Conservation (phyloP, 2,113 vertebrate genomes). For the Myotis yumanensis region DNA sequence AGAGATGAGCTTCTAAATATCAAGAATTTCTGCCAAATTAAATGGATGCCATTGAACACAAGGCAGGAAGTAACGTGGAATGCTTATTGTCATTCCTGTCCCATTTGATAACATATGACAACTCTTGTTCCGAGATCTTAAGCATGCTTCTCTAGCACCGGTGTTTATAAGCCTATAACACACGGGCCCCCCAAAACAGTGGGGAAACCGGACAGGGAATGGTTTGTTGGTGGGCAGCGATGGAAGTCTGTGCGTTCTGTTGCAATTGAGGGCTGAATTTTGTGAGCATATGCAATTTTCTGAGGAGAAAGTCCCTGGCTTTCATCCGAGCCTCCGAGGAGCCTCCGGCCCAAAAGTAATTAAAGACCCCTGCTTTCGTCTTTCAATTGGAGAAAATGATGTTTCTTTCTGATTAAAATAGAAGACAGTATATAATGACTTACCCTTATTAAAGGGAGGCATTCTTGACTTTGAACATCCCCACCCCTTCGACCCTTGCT, state of each 20-base stretch:
- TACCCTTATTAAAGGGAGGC: constrained; percentile 54
- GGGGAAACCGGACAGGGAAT: neutral
- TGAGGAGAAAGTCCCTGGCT: neutral
- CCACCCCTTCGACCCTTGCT: fast-evolving
- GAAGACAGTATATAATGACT: constrained; percentile 73
- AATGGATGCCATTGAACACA: neutral
- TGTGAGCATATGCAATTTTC: neutral
- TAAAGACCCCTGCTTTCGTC: constrained; percentile 31
- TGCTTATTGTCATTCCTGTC: neutral
- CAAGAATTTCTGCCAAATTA: neutral
- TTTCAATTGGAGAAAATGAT: constrained; percentile 58
- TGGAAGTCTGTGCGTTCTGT: no score
- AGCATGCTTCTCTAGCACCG: neutral
- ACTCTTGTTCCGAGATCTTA: neutral
- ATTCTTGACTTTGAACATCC: neutral
- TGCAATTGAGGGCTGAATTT: neutral
- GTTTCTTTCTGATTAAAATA: constrained; percentile 76
- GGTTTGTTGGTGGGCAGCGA: no score
- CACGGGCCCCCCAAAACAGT: fast-evolving
- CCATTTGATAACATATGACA: neutral
- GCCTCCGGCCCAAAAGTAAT: constrained; percentile 37
- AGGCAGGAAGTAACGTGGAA: neutral
- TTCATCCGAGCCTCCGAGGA: constrained; percentile 32
- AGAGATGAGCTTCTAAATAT: neutral
- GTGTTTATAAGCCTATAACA: neutral